phyloP scores from a whole-genome alignment of 2,888 invertebrate species.

The Adineta ricciae region DNA sequence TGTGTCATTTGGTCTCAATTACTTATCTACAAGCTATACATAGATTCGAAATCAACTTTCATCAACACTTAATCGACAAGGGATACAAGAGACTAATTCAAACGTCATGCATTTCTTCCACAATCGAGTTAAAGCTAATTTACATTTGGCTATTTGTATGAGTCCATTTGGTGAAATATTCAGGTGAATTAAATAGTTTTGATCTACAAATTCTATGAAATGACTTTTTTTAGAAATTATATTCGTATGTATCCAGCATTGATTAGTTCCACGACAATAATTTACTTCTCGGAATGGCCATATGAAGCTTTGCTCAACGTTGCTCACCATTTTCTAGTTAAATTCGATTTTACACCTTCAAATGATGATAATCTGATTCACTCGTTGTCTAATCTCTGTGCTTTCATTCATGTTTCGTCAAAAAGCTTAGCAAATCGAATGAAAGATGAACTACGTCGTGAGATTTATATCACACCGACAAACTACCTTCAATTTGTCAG shows the following conservation, averaged over 20 bases:
- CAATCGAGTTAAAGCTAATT: constrained; percentile 64
- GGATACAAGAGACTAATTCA: constrained; percentile 43
- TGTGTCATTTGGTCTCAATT: too few relatives aligned
- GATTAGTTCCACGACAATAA: constrained; percentile 74
- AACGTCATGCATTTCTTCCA: constrained; percentile 58
- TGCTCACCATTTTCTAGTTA: constrained; percentile 54
- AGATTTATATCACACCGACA: constrained; percentile 77
- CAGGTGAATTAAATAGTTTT: constrained; percentile 40
- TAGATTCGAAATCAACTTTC: constrained; percentile 3
- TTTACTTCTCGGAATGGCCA: constrained; percentile 83
- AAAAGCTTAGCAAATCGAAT: constrained; percentile 62
- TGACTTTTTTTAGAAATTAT: constrained; percentile 56
- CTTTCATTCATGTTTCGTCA: constrained; percentile 72
- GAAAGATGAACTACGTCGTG: constrained; percentile 66
- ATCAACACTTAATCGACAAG: constrained; percentile 40
- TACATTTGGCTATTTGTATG: constrained; percentile 73
- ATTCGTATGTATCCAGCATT: constrained; percentile 76
- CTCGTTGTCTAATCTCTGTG: constrained; percentile 63
- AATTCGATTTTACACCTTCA: neutral
- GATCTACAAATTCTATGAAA: neutral
- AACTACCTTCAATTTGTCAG: constrained; percentile 74
- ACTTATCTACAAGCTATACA: neutral
- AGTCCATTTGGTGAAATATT: constrained; percentile 77
- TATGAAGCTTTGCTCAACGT: constrained; percentile 74
- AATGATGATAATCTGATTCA: constrained; percentile 34